These are phyloP conservation scores for Gymnogyps californianus DNA, from an alignment of 2,113 vertebrate genomes.

Conservation along the genomic window DNA sequence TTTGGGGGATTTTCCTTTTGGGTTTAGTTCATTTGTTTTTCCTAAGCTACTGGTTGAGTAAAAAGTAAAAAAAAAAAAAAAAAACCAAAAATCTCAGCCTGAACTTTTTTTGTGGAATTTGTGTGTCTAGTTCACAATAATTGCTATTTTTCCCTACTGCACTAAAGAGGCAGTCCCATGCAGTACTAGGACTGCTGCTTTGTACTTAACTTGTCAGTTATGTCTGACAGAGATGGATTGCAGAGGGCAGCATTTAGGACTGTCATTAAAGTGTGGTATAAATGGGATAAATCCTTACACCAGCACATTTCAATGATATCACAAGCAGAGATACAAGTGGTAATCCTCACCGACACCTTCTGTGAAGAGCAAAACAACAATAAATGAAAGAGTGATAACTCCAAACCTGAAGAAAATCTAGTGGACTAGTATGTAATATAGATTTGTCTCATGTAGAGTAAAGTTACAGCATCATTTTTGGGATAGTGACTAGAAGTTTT, in stretches of 20 bases:
- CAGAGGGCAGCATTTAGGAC: neutral
- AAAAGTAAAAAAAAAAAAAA: neutral
- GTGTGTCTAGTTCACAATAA: neutral
- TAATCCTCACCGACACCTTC: neutral
- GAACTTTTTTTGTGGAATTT: neutral
- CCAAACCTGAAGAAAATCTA: neutral
- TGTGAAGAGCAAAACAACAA: neutral
- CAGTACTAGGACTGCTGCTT: neutral
- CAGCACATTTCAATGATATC: neutral
- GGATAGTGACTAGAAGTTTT: neutral
- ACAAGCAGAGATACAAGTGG: neutral
- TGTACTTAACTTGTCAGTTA: neutral
- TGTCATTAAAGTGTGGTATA: neutral
- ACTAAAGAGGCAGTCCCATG: neutral
- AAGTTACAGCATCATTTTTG: neutral
- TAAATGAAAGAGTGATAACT: neutral
- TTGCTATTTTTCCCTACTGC: neutral
- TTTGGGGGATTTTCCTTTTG: neutral
- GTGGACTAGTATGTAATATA: neutral
- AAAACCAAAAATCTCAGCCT: accelerated
- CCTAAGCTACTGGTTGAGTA: neutral
- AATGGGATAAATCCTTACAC: neutral
- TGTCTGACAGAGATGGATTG: neutral
- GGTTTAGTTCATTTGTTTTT: neutral
- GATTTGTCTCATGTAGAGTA: neutral